Evolutionary conservation across 1,140 invertebrate species (phyloP).

Genomic region (Brachystomella parvula): DNA sequence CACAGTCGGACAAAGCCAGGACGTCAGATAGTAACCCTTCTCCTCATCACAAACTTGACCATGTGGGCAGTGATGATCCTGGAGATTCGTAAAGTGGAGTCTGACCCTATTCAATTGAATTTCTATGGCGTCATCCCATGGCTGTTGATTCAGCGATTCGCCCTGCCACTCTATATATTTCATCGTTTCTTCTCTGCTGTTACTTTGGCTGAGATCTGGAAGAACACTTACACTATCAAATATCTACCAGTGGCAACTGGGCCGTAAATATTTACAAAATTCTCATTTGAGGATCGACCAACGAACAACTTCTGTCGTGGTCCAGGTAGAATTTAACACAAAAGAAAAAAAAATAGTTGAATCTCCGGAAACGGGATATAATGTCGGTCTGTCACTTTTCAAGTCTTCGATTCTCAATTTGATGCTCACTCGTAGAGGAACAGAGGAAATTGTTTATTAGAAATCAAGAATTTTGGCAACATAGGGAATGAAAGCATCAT

Average conservation of each 20-base stretch:
- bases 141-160: slow-evolving; percentile 86
- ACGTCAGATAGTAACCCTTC: slow-evolving; percentile 86
- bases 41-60: slow-evolving; percentile 87
- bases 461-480: background rate
- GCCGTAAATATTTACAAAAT: slow-evolving; percentile 21
- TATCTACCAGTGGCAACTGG: slow-evolving; percentile 37
- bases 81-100: slow-evolving; percentile 54
- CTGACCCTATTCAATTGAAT: slow-evolving; percentile 57
- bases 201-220: slow-evolving; percentile 95
- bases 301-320: background rate
- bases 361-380: background rate
- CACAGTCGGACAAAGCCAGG: slow-evolving; percentile 89
- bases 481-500: background rate
- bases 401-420: background rate
- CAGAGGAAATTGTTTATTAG: slow-evolving; percentile 2
- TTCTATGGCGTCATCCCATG: slow-evolving; percentile 92
- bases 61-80: slow-evolving; percentile 95
- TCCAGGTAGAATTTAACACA: background rate
- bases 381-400: background rate
- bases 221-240: slow-evolving; percentile 74
- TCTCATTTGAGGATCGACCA: background rate
- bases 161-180: slow-evolving; percentile 91
- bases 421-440: slow-evolving; percentile 29
- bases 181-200: slow-evolving; percentile 94
- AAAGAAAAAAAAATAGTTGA: background rate